phyloP scores from a whole-genome alignment of 2,797 vertebrate genomes.

The Gambelia wislizenii region DNA sequence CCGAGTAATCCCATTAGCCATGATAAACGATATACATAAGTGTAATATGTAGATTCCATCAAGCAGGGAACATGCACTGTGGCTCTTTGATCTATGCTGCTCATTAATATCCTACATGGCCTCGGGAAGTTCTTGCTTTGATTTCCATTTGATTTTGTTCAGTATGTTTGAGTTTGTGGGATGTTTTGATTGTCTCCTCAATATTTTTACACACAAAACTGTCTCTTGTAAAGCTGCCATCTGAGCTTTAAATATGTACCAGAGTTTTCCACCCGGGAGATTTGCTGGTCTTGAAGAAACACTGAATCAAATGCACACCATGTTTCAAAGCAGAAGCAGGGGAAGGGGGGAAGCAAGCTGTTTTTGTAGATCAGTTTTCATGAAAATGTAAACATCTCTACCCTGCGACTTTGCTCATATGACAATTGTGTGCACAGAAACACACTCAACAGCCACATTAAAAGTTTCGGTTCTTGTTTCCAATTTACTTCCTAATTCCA shows the following conservation, averaged over 20 bases:
- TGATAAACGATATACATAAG: constrained; percentile 11
- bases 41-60: constrained; percentile 39
- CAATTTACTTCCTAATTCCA: background rate
- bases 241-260: constrained; percentile 54
- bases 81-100: constrained; percentile 44
- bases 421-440: background rate
- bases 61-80: constrained; percentile 34
- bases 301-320: constrained; percentile 36
- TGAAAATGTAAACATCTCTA: constrained; percentile 30
- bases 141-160: constrained; percentile 61
- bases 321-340: constrained; percentile 45
- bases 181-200: constrained; percentile 60
- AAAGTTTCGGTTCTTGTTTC: background rate
- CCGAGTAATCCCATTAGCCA: constrained; percentile 28
- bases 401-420: background rate
- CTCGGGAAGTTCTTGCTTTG: constrained; percentile 49
- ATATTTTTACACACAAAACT: constrained; percentile 54
- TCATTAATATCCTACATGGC: constrained; percentile 35
- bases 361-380: constrained; percentile 18
- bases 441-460: background rate
- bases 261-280: constrained; percentile 47
- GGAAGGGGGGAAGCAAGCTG: background rate
- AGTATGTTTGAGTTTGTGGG: constrained; percentile 44
- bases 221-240: constrained; percentile 56
- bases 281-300: constrained; percentile 48